phyloP scores from a whole-genome alignment of 2,888 invertebrate species.

The Rosalia funebris region DNA sequence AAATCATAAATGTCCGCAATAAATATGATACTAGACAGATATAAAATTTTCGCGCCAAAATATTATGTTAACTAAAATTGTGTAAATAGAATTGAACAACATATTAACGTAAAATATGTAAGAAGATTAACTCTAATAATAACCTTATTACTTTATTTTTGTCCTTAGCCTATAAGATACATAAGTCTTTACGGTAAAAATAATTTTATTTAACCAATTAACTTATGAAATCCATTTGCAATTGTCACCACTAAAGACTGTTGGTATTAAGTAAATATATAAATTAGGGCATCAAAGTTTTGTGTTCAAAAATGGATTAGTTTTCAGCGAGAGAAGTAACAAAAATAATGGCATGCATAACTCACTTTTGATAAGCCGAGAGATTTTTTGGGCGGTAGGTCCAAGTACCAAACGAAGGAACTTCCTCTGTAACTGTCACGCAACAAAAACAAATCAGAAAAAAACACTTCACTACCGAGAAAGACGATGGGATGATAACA shows the following conservation, averaged over 20 bases:
- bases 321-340: neutral
- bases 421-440: neutral
- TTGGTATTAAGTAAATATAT: neutral
- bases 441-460: conserved; percentile 12
- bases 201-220: too few species aligned
- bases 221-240: too few species aligned
- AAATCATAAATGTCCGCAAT: too few species aligned
- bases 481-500: conserved; percentile 34
- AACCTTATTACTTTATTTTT: too few species aligned
- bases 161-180: too few species aligned
- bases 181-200: too few species aligned
- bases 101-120: too few species aligned
- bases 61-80: too few species aligned
- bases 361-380: conserved; percentile 16
- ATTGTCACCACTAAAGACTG: neutral
- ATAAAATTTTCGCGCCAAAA: too few species aligned
- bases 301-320: neutral
- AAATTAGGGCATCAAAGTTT: neutral
- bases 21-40: too few species aligned
- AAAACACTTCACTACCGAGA: conserved; percentile 35
- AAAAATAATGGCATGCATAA: neutral
- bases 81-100: too few species aligned
- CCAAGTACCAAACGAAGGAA: conserved; percentile 21
- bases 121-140: too few species aligned
- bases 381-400: conserved; percentile 5